Evolutionary conservation across 2,888 invertebrate genomes (phyloP).

Genomic region (Chalcis sispes): DNA sequence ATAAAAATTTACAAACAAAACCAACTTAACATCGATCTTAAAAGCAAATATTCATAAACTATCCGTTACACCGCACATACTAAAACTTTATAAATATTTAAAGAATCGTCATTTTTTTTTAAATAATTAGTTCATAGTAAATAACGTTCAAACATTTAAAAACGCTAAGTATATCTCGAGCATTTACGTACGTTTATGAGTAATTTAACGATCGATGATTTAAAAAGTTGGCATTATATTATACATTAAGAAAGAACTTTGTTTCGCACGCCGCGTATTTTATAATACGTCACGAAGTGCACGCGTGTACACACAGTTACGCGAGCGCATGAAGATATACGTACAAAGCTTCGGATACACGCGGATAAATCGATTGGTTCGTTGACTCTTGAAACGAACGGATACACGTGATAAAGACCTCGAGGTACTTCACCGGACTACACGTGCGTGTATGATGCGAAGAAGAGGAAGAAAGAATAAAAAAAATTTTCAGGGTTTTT

Average conservation of each 20-base stretch:
- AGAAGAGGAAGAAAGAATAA: not conserved
- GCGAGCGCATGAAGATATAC: too few species aligned
- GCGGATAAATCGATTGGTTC: conserved; percentile 1
- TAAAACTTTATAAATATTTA: too few species aligned
- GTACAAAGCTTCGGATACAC: not conserved
- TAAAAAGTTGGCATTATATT: not conserved
- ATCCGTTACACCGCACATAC: too few species aligned
- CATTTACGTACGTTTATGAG: conserved; percentile 25
- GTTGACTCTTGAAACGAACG: not conserved
- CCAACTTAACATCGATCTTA: too few species aligned
- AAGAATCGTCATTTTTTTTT: too few species aligned
- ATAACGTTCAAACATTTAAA: too few species aligned
- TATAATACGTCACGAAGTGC: not conserved
- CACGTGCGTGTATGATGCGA: not conserved
- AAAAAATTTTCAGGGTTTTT: not conserved
- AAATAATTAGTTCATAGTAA: too few species aligned
- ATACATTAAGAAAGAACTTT: conserved; percentile 19
- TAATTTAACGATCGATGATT: conserved; percentile 51
- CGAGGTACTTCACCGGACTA: not conserved
- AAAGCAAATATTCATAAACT: too few species aligned
- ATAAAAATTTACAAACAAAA: too few species aligned
- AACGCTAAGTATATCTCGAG: too few species aligned
- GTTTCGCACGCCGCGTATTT: not conserved
- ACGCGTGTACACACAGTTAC: too few species aligned
- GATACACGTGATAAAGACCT: conserved; percentile 26